phyloP scores from a whole-genome alignment of 2,888 invertebrate genomes.

The Ennomos quercinarius region DNA sequence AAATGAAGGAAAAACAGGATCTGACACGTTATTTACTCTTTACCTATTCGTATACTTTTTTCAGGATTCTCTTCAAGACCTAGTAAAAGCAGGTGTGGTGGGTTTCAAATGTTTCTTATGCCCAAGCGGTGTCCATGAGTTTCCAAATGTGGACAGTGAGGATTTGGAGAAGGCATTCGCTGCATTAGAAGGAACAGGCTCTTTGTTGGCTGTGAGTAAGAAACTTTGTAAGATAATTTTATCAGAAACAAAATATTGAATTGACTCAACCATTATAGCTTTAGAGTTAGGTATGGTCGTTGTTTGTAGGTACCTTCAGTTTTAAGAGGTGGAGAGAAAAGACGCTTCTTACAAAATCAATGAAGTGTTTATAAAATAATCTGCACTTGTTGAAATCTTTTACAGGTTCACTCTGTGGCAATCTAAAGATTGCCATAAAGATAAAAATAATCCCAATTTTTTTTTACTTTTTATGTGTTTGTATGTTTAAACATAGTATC shows the following conservation, averaged over 20 bases:
- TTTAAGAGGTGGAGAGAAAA: too few relatives aligned
- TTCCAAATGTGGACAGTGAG: constrained; percentile 84
- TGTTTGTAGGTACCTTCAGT: too few relatives aligned
- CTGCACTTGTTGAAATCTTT: too few relatives aligned
- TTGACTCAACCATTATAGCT: too few relatives aligned
- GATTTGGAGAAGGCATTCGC: constrained; percentile 86
- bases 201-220: constrained; percentile 86
- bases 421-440: too few relatives aligned
- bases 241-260: too few relatives aligned
- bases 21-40: background rate
- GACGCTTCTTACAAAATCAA: background rate
- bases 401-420: too few relatives aligned
- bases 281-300: too few relatives aligned
- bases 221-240: background rate
- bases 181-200: constrained; percentile 85
- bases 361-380: background rate
- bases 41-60: constrained; percentile 34
- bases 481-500: too few relatives aligned
- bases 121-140: constrained; percentile 89
- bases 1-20: too few relatives aligned
- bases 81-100: constrained; percentile 88
- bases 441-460: too few relatives aligned
- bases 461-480: too few relatives aligned
- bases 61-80: constrained; percentile 83
- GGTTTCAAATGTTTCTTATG: constrained; percentile 91